Base-by-base conservation (phyloP, 2,888 invertebrate species). In the Copidosoma aretas region DNA sequence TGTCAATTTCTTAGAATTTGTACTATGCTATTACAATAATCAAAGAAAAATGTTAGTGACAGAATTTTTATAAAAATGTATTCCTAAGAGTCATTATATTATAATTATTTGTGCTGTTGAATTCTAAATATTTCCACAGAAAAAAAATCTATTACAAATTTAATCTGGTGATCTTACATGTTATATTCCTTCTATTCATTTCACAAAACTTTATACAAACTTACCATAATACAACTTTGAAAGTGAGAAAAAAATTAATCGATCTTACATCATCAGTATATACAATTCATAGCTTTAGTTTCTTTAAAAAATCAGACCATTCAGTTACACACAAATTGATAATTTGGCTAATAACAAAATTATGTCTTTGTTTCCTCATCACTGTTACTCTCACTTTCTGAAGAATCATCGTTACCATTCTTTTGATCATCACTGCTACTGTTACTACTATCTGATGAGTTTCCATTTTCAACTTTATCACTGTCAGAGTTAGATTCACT, bases 401-500 rank as follows among this genome's bases (percentile, higher is more conserved):
- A 80, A 68, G 79, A 78, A 12, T 77, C 76, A 15, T 78, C 78
- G 62, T 75, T 80, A 51, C 81, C 80, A 65, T 83, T 81, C 15
- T 78, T 76, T 53, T 81, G 78, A 21, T 78, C 75, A 46, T 46
- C 15, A 62, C 74, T 75, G 39, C 75, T 75, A 4, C 71, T 71
- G 4, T 77, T 77, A 15, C 67, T 68, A 66, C 78, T 80, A 22
- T 75, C 76, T 0, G 80, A 79, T 1, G 78, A 77, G 54, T 80
- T 78, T 14, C 73, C 75, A 66, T 77, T 78, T 64, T 77, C 75
- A 24, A 71, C 73, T 51, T 76, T 74, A 0, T 73, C 75, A 70
- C 78, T 78, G n/a, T 80, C 81, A 32, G 78, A 78, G 10, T 78
- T 79, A 0, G 81, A 77, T 10, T 76, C 75, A 72, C 77, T 80